Evolutionary conservation across 2,888 invertebrate species (phyloP), one percentile per base, ranked within the genome.

Genomic region (Ptilodon capucinus): DNA sequence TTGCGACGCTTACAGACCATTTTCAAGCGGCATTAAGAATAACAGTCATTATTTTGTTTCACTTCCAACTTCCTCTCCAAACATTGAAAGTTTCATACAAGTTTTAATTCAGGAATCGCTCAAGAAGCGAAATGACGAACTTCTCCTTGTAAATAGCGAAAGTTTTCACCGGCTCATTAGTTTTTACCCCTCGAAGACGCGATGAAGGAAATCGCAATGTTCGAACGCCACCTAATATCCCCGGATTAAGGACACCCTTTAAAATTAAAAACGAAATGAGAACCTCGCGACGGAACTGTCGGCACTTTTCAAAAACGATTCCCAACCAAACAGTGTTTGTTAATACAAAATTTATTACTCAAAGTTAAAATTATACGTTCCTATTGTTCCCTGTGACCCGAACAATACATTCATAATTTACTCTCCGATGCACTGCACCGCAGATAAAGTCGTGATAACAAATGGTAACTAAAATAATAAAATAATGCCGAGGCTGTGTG

Each of bases 381-480:
- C 87, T 86, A 88, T 89, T 90, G 88, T 89, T 82, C 78, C 72
- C 71, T 84, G 72, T 79, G 80, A 85, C 75, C 77, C 67, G 75
- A 88, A 90, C 90, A 89, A 90, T 89, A 71, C 89, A 69, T 79
- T 82, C 88, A 89, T 90, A 90, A 90, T 86, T 90, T 90, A 89
- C 81, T 83, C 86, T 88, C 84, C 86, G 85, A 88, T 80, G 79
- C 84, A 83, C 85, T 84, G 59, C 60, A 84, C 81, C 72, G 73
- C 79, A 87, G 90, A 90, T 90, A 89, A 88, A 90, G 84, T 89
- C 90, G 88, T 91, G 89, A 91, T 89, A 91, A 91, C 87, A 85
- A 89, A 90, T 89, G 87, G 86, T 88, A 86, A 90, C 88, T 89
- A 88, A 90, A 89, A 89, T 88, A 90, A 90, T 86, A 90, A 88